Evolutionary conservation across 2,113 vertebrate species (phyloP).

Genomic region (Bufo bufo): DNA sequence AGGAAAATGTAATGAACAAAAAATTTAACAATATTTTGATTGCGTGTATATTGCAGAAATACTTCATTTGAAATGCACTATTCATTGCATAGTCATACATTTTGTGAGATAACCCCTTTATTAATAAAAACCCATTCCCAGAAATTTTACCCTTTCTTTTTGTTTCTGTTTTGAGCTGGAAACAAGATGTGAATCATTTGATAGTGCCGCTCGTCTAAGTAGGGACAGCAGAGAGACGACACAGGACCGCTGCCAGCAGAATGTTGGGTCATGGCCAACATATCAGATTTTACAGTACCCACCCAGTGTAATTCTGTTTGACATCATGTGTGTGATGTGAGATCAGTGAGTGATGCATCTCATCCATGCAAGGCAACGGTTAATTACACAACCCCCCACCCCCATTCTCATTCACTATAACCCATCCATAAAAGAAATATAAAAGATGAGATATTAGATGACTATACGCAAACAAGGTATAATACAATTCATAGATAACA

Average conservation of each 20-base stretch:
- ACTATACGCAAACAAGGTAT: neutral
- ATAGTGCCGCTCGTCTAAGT: neutral
- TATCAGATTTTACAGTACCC: neutral
- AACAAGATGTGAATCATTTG: neutral
- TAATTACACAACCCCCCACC: neutral
- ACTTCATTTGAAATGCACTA: no score
- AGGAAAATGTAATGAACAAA: no score
- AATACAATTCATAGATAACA: neutral
- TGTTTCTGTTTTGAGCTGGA: neutral
- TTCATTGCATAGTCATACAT: no score
- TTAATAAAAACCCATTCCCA: no score
- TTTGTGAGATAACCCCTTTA: no score
- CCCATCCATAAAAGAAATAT: neutral
- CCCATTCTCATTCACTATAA: neutral
- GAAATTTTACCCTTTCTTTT: no score
- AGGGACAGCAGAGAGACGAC: neutral
- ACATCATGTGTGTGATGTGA: neutral
- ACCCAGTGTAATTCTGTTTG: neutral
- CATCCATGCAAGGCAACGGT: neutral
- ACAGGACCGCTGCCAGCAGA: neutral
- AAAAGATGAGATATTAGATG: neutral
- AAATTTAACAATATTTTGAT: no score
- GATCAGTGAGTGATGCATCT: neutral
- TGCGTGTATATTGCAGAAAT: no score
- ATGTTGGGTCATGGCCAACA: neutral